Evolutionary conservation across 2,888 invertebrate genomes (phyloP), one percentile per base, ranked within the genome.

Genomic region (Spodoptera exigua): DNA sequence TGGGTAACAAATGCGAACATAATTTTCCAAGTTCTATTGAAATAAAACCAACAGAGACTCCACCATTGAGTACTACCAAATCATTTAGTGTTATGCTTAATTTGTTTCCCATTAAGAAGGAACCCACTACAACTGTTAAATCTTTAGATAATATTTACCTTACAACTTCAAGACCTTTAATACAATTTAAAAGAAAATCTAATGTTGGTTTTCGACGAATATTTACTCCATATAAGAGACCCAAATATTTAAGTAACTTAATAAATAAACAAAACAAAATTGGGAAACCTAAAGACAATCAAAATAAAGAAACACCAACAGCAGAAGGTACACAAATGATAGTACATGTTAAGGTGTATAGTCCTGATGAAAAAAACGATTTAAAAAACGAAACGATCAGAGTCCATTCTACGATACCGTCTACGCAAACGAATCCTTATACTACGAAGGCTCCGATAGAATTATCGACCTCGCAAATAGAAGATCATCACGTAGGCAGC

Each of bases 21-120:
- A 76, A 66, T 37, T 40, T 70, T 43, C 64, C 67, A 34, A 73
- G 78, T 32, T 77, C 66, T 17, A 77, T 70, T 56, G 62, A 75
- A 53, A 49, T 69, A 63, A 73, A 69, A 39, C 63, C 55, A 40
- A 75, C 71, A 82, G 46, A 75, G 54, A 65, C 78, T 34, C 35
- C 76, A 35, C 66, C 81, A 41, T 61, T 73, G 10, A 84, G 83
- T 37, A 87, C 83, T 52, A 82, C 87, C 12, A 93, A 95, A 73
- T 95, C 96, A 0, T 95, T 96, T 59, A 96, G 96, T 72, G 92
- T 96, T 0, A 95, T 96, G 92, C 82, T 96, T 18, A 96, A 96
- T 73, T 95, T 96, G 53, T 95, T 95, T 85, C 96, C 96, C 0
- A 89, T 96, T 0, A 66, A 78, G 7, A 84, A 86, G 56, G 83